Percentiles rank a stretch among this genome's conserved stretches.
These are phyloP conservation scores for Petaurus breviceps DNA, from an alignment of 2,113 vertebrate species.

Conservation along the genomic window DNA sequence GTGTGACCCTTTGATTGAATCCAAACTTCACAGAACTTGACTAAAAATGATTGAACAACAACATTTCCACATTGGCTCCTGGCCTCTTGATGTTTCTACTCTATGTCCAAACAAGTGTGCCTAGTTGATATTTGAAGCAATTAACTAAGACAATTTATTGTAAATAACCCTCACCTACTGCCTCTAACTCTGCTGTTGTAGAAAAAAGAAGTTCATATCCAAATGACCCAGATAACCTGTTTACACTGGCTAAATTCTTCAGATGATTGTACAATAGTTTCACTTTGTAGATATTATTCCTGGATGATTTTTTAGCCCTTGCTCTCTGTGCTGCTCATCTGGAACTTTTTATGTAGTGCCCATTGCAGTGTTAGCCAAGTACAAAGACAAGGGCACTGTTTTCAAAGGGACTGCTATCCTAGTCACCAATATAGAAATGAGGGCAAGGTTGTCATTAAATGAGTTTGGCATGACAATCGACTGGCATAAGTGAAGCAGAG, in stretches of 20 bases:
- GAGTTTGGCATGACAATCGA: not conserved
- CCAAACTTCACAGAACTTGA: too few species aligned
- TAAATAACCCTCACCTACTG: not conserved
- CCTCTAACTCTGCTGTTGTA: not conserved
- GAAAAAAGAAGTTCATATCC: not conserved
- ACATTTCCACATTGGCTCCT: not conserved
- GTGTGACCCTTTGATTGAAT: too few species aligned
- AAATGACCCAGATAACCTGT: not conserved
- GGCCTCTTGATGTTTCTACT: not conserved
- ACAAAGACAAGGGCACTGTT: not conserved
- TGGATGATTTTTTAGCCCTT: not conserved
- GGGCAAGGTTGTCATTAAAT: conserved; percentile 2
- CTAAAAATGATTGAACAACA: not conserved
- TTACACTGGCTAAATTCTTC: not conserved
- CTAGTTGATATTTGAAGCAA: not conserved
- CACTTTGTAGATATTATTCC: not conserved
- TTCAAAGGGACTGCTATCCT: not conserved
- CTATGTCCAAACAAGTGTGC: not conserved
- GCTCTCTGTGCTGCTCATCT: not conserved
- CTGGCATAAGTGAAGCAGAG: conserved; percentile 3
- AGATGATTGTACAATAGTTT: not conserved
- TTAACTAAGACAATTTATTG: not conserved
- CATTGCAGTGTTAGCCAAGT: not conserved
- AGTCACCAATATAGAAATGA: not conserved
- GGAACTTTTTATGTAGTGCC: not conserved